Conservation (phyloP, 2,888 invertebrate genomes). For the Lasioglossum villosulum region DNA sequence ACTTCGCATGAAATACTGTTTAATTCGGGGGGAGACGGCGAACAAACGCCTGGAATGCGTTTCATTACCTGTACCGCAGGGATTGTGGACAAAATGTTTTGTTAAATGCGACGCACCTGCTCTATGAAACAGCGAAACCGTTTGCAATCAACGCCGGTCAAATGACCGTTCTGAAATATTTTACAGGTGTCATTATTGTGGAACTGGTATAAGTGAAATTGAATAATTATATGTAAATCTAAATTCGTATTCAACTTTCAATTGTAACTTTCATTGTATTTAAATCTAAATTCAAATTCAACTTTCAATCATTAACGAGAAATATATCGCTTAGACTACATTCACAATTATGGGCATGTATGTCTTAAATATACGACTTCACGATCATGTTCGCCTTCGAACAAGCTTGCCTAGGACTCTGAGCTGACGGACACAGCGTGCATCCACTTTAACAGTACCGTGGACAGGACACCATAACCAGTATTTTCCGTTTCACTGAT, state of each 20-base stretch:
- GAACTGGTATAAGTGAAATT: too few relatives aligned
- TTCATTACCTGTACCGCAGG: not conserved
- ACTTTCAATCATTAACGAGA: too few relatives aligned
- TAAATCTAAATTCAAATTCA: too few relatives aligned
- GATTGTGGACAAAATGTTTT: not conserved
- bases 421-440: not conserved
- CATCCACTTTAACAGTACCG: not conserved
- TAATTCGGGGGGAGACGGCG: not conserved
- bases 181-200: too few relatives aligned
- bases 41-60: not conserved
- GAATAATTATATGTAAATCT: too few relatives aligned
- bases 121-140: not conserved
- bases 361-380: not conserved
- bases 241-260: too few relatives aligned
- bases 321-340: too few relatives aligned
- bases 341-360: too few relatives aligned
- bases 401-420: not conserved
- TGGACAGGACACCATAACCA: conserved; percentile 17
- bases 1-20: not conserved
- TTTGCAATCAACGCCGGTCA: too few relatives aligned
- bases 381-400: not conserved
- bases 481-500: conserved; percentile 69
- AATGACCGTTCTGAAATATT: too few relatives aligned
- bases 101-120: not conserved
- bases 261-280: too few relatives aligned